These are phyloP conservation scores for Ips nitidus DNA, from an alignment of 1,140 invertebrate species.

Conservation along the genomic window DNA sequence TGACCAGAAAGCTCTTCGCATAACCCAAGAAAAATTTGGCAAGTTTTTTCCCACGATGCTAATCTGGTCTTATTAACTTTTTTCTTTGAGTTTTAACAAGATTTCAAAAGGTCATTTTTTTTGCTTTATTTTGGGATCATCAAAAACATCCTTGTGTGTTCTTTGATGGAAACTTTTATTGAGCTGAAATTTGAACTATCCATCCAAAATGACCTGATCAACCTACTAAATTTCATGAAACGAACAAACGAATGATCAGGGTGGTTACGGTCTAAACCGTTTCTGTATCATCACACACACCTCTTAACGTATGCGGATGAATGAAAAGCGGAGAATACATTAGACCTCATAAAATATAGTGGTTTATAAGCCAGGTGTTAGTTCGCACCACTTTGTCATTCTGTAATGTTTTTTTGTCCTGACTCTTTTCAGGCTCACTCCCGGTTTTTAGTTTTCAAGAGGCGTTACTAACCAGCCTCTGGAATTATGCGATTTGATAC, in stretches of 20 bases:
- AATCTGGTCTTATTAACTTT: too few relatives aligned
- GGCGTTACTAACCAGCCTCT: slow-evolving; percentile 47
- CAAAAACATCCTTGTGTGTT: too few relatives aligned
- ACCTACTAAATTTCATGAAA: not conserved
- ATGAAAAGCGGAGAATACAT: slow-evolving; percentile 34
- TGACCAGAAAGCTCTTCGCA: too few relatives aligned
- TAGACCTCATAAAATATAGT: slow-evolving; percentile 33
- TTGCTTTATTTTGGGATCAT: too few relatives aligned
- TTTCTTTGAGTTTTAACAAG: too few relatives aligned
- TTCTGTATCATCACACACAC: slow-evolving; percentile 37
- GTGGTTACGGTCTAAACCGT: slow-evolving; percentile 36
- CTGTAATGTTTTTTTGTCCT: slow-evolving; percentile 21
- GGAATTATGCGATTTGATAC: slow-evolving; percentile 49
- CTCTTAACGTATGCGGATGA: slow-evolving; percentile 25
- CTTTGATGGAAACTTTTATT: too few relatives aligned
- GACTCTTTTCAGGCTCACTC: slow-evolving; percentile 19
- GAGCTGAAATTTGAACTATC: too few relatives aligned
- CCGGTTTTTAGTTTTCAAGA: slow-evolving; percentile 43
- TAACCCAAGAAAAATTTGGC: too few relatives aligned
- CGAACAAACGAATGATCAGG: not conserved
- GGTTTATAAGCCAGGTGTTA: slow-evolving; percentile 44
- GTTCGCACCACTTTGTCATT: slow-evolving; percentile 41
- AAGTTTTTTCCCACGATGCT: too few relatives aligned
- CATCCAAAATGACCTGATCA: too few relatives aligned
- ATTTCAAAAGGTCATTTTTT: too few relatives aligned